phyloP scores from a whole-genome alignment of 2,797 vertebrate species.

The Diplodus sargus region DNA sequence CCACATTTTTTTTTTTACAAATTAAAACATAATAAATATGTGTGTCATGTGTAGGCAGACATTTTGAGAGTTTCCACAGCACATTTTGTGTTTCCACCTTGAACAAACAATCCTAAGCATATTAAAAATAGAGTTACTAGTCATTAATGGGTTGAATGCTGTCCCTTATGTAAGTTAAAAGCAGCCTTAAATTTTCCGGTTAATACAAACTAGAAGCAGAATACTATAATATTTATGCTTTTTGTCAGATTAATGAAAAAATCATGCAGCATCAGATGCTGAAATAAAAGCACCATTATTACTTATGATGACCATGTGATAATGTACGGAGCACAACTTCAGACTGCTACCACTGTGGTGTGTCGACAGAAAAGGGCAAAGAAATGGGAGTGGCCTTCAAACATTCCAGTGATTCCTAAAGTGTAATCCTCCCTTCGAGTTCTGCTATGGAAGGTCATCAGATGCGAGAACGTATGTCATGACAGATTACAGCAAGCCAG shows the following conservation, averaged over 20 bases:
- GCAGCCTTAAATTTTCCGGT: too few relatives aligned
- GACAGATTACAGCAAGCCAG: slow-evolving; percentile 31
- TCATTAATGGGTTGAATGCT: too few relatives aligned
- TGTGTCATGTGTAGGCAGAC: too few relatives aligned
- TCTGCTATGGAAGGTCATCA: slow-evolving; percentile 47
- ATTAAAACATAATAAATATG: too few relatives aligned
- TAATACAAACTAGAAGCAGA: too few relatives aligned
- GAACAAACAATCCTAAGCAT: too few relatives aligned
- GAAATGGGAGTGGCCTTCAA: slow-evolving; percentile 39
- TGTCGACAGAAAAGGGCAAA: slow-evolving; percentile 46
- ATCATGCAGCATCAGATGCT: neutral
- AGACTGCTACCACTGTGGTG: neutral
- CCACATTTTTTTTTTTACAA: too few relatives aligned
- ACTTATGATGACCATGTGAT: neutral
- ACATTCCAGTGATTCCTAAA: slow-evolving; percentile 50
- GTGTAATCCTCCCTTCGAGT: slow-evolving; percentile 39
- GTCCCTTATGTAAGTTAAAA: too few relatives aligned
- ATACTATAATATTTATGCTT: neutral
- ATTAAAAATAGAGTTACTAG: too few relatives aligned
- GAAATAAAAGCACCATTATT: neutral
- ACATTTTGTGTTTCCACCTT: too few relatives aligned
- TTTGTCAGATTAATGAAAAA: neutral
- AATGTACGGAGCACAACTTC: slow-evolving; percentile 1
- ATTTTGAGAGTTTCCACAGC: too few relatives aligned
- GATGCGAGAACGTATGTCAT: slow-evolving; percentile 44